Evolutionary conservation across 2,113 vertebrate genomes (phyloP).

Genomic region (Dryoscopus gambensis): DNA sequence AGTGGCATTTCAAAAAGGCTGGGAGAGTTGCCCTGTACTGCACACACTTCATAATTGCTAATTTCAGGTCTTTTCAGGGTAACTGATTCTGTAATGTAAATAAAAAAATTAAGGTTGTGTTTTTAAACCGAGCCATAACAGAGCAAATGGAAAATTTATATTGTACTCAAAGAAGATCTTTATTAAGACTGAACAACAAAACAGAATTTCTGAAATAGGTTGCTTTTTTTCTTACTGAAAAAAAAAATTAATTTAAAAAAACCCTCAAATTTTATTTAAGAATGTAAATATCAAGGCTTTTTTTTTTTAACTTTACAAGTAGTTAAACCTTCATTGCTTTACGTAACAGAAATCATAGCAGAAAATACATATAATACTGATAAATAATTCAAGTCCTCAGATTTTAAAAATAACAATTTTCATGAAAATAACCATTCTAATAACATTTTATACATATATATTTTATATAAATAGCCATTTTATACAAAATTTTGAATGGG

Average conservation of each 20-base stretch:
- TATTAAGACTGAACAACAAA: not conserved
- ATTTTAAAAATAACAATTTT: not conserved
- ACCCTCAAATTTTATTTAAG: not conserved
- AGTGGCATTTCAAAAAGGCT: slow-evolving; percentile 4
- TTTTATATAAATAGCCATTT: not conserved
- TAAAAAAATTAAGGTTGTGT: not conserved
- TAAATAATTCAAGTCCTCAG: not conserved
- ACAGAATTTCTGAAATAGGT: not conserved
- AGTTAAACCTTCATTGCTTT: not conserved
- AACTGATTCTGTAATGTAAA: slow-evolving; percentile 7
- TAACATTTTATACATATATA: not conserved
- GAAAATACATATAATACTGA: not conserved
- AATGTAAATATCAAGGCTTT: not conserved
- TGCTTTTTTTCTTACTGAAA: not conserved
- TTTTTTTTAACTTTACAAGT: not conserved
- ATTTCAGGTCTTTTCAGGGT: slow-evolving; percentile 23
- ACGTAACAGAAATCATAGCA: not conserved
- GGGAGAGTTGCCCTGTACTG: not conserved
- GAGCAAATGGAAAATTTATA: slow-evolving; percentile 19
- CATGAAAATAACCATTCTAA: not conserved
- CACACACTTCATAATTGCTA: not conserved
- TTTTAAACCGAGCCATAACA: not conserved
- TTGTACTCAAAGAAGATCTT: not conserved
- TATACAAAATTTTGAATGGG: not conserved
- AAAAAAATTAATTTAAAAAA: not conserved